Evolutionary conservation across 2,888 invertebrate species (phyloP), one percentile per base, ranked within the genome.

Genomic region (Dioctria rufipes): DNA sequence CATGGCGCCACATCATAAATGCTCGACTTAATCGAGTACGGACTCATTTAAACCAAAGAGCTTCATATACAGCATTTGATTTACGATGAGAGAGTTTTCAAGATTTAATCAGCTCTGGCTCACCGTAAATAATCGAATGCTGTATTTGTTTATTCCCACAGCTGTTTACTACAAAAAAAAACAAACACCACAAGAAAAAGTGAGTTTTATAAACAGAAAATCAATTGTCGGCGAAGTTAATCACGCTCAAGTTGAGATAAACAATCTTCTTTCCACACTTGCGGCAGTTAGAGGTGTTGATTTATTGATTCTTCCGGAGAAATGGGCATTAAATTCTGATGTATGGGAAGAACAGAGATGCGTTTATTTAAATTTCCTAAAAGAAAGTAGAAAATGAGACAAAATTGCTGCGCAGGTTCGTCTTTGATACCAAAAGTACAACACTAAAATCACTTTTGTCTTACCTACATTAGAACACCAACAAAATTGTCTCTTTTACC

Each of bases 71-170:
- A 25, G 25, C 37, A 25, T 69, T 37, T 69, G 69, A 69, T 69
- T 69, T 69, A 69, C 69, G 51, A 25, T 51, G 69, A 69, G 49
- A 51, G 69, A 37, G 25, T 69, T 25, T 39, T 54, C 51, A 69
- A 51, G 69, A 69, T 69, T 69, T 39, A 11, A 51, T 69, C 69
- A 5, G 25, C 25, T 25, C 2, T 25, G 25, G 51, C 69, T 39
- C 51, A 39, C 51, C 51, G 69, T 69, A 69, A 69, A 69, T 69
- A 69, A 51, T 51, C 49, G n/a, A 5, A 51, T 46, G 39, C 11
- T 25, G 49, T 2, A 25, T 11, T 69, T 69, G 69, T 69, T 69
- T 69, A 69, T 69, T 69, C 69, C 69, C 69, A 69, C 69, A 69
- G 51, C 51, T 69, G 69, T 69, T 69, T 69, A 69, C 51, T n/a